Evolutionary conservation across 2,888 invertebrate genomes (phyloP).

Genomic region (Epirrhoe alternata): DNA sequence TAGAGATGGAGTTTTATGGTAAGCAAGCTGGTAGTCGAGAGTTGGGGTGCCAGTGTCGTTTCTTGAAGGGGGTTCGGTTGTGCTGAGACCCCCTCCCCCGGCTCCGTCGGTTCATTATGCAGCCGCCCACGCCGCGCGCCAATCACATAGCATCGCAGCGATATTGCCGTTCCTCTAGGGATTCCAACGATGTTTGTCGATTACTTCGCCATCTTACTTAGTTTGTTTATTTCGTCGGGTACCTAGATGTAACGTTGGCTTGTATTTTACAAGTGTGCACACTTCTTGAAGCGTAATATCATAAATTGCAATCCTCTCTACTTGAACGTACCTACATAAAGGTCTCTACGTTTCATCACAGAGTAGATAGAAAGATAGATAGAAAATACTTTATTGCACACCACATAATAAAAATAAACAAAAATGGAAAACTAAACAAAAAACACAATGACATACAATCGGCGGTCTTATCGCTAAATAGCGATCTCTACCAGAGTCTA

Average conservation of each 20-base stretch:
- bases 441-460: no score
- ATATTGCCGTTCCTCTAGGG: conserved; percentile 79
- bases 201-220: conserved; percentile 39
- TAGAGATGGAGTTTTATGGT: not conserved
- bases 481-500: no score
- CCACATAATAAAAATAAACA: no score
- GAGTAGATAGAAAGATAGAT: no score
- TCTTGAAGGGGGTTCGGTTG: conserved; percentile 33
- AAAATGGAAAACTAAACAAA: no score
- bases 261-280: conserved; percentile 14
- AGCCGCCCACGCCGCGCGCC: conserved; percentile 79
- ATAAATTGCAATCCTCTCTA: not conserved
- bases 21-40: not conserved
- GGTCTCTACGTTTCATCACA: no score
- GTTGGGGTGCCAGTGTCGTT: conserved; percentile 27
- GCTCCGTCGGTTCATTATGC: conserved; percentile 78
- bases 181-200: conserved; percentile 73
- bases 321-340: no score
- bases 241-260: conserved; percentile 15
- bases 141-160: conserved; percentile 78
- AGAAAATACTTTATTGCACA: no score
- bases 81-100: conserved; percentile 52
- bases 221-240: conserved; percentile 37
- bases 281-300: not conserved
- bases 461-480: no score